These are phyloP conservation scores for Anarrhichthys ocellatus DNA, from an alignment of 2,113 vertebrate genomes.

Conservation along the genomic window DNA sequence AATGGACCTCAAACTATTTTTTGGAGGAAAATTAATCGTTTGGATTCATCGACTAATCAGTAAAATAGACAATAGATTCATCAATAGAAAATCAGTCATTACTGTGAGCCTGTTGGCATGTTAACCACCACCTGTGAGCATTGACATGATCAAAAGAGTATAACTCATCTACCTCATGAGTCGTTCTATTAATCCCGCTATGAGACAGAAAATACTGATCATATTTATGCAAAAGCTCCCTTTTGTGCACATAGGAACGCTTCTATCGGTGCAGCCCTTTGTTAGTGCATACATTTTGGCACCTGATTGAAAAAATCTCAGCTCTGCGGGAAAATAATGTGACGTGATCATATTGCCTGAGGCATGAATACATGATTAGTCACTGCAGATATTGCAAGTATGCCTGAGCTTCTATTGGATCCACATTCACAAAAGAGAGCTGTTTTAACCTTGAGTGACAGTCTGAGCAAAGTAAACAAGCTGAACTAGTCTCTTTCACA, in stretches of 20 bases:
- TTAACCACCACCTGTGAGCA: no score
- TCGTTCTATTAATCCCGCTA: neutral
- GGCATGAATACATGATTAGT: constrained; percentile 13
- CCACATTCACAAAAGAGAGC: neutral
- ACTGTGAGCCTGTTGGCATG: no score
- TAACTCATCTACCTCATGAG: neutral
- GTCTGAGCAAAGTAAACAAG: constrained; percentile 10
- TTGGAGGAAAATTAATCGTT: no score
- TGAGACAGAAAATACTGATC: neutral
- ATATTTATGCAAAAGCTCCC: neutral
- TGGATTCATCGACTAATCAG: no score
- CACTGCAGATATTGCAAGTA: neutral
- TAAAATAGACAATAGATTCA: no score
- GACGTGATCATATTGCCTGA: constrained; percentile 2
- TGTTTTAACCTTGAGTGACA: constrained; percentile 19
- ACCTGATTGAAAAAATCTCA: neutral
- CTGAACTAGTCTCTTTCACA: neutral
- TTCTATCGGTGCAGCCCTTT: neutral
- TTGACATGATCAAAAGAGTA: no score
- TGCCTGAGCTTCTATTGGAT: neutral
- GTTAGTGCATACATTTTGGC: neutral
- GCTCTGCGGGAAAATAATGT: neutral
- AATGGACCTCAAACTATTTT: no score
- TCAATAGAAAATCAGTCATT: no score
- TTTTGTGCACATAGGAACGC: neutral